Conservation (phyloP, 2,888 invertebrate genomes). For the Diadegma fenestrale region DNA sequence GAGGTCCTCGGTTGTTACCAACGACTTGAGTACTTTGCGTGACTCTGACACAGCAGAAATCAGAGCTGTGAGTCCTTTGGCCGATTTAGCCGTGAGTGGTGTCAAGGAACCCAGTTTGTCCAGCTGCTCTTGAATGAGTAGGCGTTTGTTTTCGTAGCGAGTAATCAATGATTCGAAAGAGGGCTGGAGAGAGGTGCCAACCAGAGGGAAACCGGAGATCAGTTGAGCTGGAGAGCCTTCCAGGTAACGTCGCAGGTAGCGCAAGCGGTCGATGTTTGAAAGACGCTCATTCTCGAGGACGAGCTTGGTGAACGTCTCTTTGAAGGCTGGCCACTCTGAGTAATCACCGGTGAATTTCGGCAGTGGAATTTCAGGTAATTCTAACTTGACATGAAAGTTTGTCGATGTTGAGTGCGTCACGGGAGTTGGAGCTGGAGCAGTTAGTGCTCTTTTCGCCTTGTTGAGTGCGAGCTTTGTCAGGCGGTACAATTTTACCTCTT, state of each 20-base stretch:
- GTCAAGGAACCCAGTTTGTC: neutral
- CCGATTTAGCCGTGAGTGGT: neutral
- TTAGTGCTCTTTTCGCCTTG: neutral
- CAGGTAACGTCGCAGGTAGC: slow-evolving; percentile 25
- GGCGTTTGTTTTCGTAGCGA: slow-evolving; percentile 37
- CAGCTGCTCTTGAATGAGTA: slow-evolving; percentile 35
- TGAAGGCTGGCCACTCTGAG: neutral
- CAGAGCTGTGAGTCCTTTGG: neutral
- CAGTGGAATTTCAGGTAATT: neutral
- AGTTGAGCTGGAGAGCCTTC: neutral
- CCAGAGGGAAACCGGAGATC: slow-evolving; percentile 21
- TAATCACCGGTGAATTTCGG: slow-evolving; percentile 1
- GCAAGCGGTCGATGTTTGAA: neutral
- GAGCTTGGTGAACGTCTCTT: neutral
- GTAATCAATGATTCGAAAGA: slow-evolving; percentile 39
- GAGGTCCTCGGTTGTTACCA: slow-evolving; percentile 15
- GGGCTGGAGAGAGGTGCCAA: slow-evolving; percentile 23
- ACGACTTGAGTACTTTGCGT: slow-evolving; percentile 2
- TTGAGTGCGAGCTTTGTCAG: neutral
- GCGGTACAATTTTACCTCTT: neutral
- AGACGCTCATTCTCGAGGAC: slow-evolving; percentile 10
- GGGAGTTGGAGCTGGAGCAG: neutral
- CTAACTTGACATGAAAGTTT: neutral
- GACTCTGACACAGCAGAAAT: slow-evolving; percentile 21
- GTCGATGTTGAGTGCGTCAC: neutral